These are phyloP conservation scores for Druon quercuslanigerum DNA, from an alignment of 1,140 invertebrate genomes.

Conservation along the genomic window DNA sequence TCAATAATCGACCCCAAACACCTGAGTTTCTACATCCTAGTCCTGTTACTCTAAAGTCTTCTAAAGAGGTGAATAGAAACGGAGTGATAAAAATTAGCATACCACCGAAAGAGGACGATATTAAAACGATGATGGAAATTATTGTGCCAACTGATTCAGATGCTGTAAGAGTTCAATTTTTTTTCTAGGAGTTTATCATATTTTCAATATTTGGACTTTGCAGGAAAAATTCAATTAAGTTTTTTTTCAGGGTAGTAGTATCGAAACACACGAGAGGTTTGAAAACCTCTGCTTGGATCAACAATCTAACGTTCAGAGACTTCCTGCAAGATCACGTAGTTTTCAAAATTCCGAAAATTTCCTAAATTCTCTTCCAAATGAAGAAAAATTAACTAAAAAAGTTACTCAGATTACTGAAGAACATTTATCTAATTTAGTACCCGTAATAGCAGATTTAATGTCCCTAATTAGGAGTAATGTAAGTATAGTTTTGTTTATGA, in stretches of 20 bases:
- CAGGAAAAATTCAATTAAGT: constrained; percentile 25
- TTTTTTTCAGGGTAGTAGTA: constrained; percentile 55
- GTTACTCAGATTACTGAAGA: constrained; percentile 50
- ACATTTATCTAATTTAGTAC: constrained; percentile 62
- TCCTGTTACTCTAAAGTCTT: constrained; percentile 43
- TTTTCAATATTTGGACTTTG: constrained; percentile 32
- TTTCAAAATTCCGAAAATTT: constrained; percentile 41
- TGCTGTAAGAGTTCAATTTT: constrained; percentile 53
- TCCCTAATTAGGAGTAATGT: constrained; percentile 37
- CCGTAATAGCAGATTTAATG: constrained; percentile 65
- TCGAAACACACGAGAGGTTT: constrained; percentile 39
- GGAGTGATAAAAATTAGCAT: constrained; percentile 48
- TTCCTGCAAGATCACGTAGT: constrained; percentile 36
- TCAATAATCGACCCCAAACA: constrained; percentile 42
- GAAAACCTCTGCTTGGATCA: not conserved
- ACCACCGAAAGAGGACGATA: constrained; percentile 67
- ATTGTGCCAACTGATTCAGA: constrained; percentile 62
- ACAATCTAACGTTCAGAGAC: constrained; percentile 40
- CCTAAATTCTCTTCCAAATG: constrained; percentile 23
- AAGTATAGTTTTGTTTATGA: not conserved
- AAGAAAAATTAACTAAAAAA: constrained; percentile 43
- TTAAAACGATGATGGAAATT: constrained; percentile 71
- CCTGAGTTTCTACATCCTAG: constrained; percentile 53
- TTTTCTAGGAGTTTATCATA: not conserved
- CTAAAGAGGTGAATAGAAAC: constrained; percentile 43